These are phyloP conservation scores for Zoanthus sansibaricus DNA, from an alignment of 92 coral and sea anemone genomes.

Conservation along the genomic window DNA sequence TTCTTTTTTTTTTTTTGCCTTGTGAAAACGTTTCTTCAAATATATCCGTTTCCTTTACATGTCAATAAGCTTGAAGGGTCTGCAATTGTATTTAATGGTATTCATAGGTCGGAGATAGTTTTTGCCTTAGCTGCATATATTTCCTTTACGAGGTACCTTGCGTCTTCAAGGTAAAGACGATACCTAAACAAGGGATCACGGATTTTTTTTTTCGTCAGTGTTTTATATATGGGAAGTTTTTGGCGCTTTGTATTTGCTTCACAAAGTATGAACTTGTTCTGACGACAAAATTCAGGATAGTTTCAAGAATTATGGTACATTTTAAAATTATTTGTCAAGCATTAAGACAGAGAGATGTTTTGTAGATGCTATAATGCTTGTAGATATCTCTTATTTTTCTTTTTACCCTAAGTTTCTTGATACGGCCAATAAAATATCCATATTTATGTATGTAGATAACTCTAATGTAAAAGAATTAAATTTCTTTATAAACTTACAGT, in stretches of 20 bases:
- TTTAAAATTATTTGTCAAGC: no score
- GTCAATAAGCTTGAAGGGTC: slow-evolving; percentile 43
- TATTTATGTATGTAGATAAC: no score
- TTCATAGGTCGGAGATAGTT: not conserved
- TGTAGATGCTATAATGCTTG: no score
- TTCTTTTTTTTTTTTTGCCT: not conserved
- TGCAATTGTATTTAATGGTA: slow-evolving; percentile 37
- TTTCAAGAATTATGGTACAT: no score
- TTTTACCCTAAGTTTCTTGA: no score
- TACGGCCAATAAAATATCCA: no score
- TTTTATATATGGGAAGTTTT: slow-evolving; percentile 30
- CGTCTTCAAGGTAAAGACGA: not conserved
- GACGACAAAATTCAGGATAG: not conserved
- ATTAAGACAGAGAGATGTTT: no score
- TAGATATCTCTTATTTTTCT: no score
- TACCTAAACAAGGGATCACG: not conserved
- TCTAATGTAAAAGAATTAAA: no score
- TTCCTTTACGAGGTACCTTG: not conserved
- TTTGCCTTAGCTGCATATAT: not conserved
- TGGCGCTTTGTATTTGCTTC: not conserved
- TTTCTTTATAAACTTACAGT: no score
- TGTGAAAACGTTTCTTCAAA: not conserved
- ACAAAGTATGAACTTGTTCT: not conserved
- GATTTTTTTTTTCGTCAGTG: not conserved
- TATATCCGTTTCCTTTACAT: not conserved